These are phyloP conservation scores for Amiota communis DNA, from an alignment of 2,888 invertebrate species.

Conservation along the genomic window DNA sequence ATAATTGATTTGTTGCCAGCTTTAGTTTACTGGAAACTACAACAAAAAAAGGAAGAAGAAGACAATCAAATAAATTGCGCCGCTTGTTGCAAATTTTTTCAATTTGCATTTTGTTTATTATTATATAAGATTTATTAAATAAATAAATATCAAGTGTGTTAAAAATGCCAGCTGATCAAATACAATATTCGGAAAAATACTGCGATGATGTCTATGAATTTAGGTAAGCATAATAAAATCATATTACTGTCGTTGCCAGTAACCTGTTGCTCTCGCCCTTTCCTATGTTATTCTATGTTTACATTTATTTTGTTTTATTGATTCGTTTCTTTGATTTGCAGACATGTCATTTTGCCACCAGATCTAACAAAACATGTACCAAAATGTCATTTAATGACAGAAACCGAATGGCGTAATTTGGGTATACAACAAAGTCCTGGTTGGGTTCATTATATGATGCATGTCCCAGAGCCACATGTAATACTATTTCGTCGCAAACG, in stretches of 20 bases:
- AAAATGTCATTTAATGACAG: constrained; percentile 92
- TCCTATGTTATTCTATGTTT: too few relatives aligned
- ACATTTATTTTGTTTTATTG: background rate
- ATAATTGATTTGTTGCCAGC: too few relatives aligned
- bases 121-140: too few relatives aligned
- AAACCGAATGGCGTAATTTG: constrained; percentile 94
- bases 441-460: constrained; percentile 81
- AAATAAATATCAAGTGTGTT: background rate
- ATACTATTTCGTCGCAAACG: constrained; percentile 82
- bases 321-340: constrained; percentile 65
- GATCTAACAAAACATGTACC: constrained; percentile 90
- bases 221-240: constrained; percentile 75
- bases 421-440: constrained; percentile 96
- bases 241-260: too few relatives aligned
- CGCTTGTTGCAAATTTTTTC: too few relatives aligned
- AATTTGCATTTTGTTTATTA: too few relatives aligned
- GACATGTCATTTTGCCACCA: constrained; percentile 92
- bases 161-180: constrained; percentile 84
- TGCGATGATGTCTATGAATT: constrained; percentile 90
- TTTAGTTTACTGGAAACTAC: too few relatives aligned
- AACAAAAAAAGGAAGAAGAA: too few relatives aligned
- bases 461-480: constrained; percentile 92
- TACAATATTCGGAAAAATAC: constrained; percentile 95
- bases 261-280: too few relatives aligned
- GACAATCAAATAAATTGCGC: too few relatives aligned